Base-by-base conservation (phyloP, 2,797 vertebrate species). In the Scolopax rusticola region DNA sequence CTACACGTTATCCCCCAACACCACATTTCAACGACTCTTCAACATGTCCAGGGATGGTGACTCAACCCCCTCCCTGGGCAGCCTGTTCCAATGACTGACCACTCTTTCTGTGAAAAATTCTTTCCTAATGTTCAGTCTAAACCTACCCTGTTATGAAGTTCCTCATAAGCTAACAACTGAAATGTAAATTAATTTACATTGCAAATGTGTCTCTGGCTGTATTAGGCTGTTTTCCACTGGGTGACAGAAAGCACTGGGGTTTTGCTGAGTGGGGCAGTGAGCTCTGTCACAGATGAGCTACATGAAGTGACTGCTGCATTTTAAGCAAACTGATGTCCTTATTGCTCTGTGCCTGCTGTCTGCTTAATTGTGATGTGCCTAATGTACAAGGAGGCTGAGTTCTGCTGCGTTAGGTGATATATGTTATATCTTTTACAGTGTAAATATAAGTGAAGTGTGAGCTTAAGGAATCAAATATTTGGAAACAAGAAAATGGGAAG, bases 401-500 rank as follows among this genome's bases (percentile, higher is more conserved):
- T 45, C 45, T 61, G 23, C 74, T 17, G 12, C 9, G 15, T n/a
- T 6, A 30, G 32, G 43, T 12, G 19, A 33, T 70, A 2, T 32
- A 17, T 7, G 0, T 13, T 57, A 1, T 28, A 25, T 4, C 27
- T 56, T 36, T 11, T 23, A 45, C 16, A 4, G 6, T 3, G 9
- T 8, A 17, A 68, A 47, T 6, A 0, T 4, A 38, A 64, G 17
- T 7, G 17, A 45, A 28, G 6, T 1, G 3, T 40, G 84, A 51
- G 33, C 13, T 54, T 45, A 21, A 84, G 70, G 77, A 84, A 78
- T 27, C 41, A 70, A 57, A 51, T 38, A 25, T 3, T 51, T 30
- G 50, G 23, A 65, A 41, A 60, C 17, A 28, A 50, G 45, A 4
- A 16, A 51, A 25, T 1, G 30, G 18, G 23, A 82, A 59, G 17